Evolutionary conservation across 2,888 invertebrate genomes (phyloP), one percentile per base, ranked within the genome.

Genomic region (Tetramorium bicarinatum): DNA sequence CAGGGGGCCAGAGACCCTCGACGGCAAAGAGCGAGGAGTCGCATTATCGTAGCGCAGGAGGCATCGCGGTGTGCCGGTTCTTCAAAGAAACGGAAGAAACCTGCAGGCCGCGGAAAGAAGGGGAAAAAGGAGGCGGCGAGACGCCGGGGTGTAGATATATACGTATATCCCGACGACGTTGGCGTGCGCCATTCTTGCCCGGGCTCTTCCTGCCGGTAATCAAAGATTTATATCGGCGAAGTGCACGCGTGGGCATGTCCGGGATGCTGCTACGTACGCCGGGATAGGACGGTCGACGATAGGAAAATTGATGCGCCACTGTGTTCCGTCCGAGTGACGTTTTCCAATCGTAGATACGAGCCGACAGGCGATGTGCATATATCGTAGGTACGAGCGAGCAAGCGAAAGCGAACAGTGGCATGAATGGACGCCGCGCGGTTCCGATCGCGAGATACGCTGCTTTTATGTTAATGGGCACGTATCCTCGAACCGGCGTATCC

Each of bases 181-280:
- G 18, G 61, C 44, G 84, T 82, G 62, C 76, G 54, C 64, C 84
- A 82, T 83, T 85, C 87, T 84, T 67, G 18, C 25, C 47, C 47
- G 25, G 83, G 79, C 85, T 54, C 47, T 75, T 66, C 67, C 75
- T 86, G 87, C 83, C 84, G 82, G 86, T 83, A 85, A 90, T 91
- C 90, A 90, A 90, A 90, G 90, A 90, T 90, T 90, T 89, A 90
- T 89, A 90, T 90, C 88, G 84, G 56, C 74, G 34, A 69, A 82
- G 74, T 84, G 81, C 83, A 81, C 76, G 80, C 44, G 66, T 41
- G 61, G 18, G 59, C 64, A 52, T 47, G 8, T 34, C 52, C 25
- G 25, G 54, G 81, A 85, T 80, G 85, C 69, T 82, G 69, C 59
- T 84, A 77, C 47, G 44, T 75, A 34, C n/a, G 76, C 66, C 76